Evolutionary conservation across 2,113 vertebrate species (phyloP).

Genomic region (Rana temporaria): DNA sequence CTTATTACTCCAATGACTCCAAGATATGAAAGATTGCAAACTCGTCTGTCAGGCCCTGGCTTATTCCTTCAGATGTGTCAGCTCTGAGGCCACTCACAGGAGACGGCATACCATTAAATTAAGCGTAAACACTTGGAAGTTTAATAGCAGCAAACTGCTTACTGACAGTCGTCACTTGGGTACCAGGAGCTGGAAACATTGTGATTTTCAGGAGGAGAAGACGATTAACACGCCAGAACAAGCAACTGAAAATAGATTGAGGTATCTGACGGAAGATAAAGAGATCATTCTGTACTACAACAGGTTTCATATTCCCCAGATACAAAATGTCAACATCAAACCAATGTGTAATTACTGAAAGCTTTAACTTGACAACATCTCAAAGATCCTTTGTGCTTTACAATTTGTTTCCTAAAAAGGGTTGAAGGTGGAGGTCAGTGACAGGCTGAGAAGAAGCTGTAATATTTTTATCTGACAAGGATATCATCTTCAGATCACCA

Average conservation of each 20-base stretch:
- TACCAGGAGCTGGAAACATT: background rate
- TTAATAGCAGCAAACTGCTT: no score
- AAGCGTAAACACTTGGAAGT: no score
- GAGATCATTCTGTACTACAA: no score
- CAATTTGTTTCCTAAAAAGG: background rate
- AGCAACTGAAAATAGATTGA: background rate
- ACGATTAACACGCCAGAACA: background rate
- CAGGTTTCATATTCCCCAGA: background rate
- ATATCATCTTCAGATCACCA: background rate
- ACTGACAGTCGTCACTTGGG: background rate
- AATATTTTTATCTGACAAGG: background rate
- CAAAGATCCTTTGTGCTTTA: background rate
- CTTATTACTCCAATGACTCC: no score
- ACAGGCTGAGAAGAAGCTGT: background rate
- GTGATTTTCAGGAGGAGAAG: background rate
- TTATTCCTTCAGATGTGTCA: no score
- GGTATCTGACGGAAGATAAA: background rate
- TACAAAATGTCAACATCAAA: slow-evolving; percentile 5
- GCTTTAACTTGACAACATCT: background rate
- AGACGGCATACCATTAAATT: no score
- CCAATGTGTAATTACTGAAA: slow-evolving; percentile 1
- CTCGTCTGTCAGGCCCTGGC: no score
- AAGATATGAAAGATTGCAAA: no score
- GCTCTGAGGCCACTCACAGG: no score
- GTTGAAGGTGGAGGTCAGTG: background rate